Conservation (phyloP, 2,113 vertebrate species). For the Arizona elegans region DNA sequence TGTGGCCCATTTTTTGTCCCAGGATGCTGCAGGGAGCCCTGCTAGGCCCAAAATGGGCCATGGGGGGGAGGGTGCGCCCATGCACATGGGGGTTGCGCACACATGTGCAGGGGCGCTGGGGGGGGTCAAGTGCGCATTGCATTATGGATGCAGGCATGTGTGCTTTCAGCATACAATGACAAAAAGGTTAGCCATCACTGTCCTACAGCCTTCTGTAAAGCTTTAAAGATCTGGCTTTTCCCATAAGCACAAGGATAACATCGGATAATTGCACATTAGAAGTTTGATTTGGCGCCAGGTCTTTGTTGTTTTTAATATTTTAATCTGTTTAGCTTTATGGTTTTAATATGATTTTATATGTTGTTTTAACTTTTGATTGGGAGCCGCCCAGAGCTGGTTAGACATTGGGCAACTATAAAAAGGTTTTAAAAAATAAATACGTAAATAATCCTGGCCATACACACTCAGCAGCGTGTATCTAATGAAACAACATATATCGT, state of each 20-base stretch:
- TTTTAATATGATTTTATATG: background rate
- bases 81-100: too few relatives aligned
- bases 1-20: too few relatives aligned
- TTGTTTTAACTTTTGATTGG: background rate
- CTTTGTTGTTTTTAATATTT: background rate
- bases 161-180: too few relatives aligned
- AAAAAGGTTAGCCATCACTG: too few relatives aligned
- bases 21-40: too few relatives aligned
- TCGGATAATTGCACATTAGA: background rate
- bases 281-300: background rate
- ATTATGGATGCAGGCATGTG: too few relatives aligned
- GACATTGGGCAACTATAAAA: background rate
- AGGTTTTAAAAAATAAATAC: background rate
- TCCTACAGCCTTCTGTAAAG: background rate
- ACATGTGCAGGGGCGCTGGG: too few relatives aligned
- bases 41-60: too few relatives aligned
- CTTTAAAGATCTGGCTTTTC: background rate
- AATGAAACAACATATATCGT: background rate
- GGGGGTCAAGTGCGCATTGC: too few relatives aligned
- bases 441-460: background rate
- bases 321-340: background rate
- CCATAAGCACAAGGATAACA: background rate
- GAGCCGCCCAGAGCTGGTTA: background rate
- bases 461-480: background rate
- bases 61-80: too few relatives aligned